These are phyloP conservation scores for Apogon hyalosoma DNA, from an alignment of 2,797 vertebrate genomes.

Conservation along the genomic window DNA sequence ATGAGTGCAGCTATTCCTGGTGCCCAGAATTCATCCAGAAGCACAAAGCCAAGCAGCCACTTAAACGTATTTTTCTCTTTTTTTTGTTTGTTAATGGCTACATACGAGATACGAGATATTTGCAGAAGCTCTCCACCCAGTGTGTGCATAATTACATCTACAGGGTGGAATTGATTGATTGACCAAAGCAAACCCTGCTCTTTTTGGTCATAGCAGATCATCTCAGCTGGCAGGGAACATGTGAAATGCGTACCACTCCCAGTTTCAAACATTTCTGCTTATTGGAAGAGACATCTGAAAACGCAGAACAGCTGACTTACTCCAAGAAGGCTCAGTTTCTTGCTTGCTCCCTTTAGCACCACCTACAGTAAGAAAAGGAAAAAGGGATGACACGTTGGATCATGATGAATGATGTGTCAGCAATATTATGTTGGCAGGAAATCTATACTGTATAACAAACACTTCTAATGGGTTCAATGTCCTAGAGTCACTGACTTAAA, in stretches of 20 bases:
- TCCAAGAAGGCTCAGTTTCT: constrained; percentile 87
- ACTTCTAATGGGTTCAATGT: constrained; percentile 19
- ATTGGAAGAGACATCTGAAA: background rate
- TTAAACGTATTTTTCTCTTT: constrained; percentile 2
- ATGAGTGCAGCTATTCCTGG: constrained; percentile 63
- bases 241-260: background rate
- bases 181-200: constrained; percentile 16
- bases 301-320: constrained; percentile 71
- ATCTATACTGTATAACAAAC: constrained; percentile 16
- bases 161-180: constrained; percentile 37
- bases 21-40: constrained; percentile 24
- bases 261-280: background rate
- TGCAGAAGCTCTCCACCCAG: constrained; percentile 34
- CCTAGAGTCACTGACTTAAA: constrained; percentile 16
- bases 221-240: constrained; percentile 22
- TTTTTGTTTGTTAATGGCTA: constrained; percentile 21
- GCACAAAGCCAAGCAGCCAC: constrained; percentile 18
- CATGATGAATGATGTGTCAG: constrained; percentile 43
- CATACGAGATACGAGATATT: constrained; percentile 38
- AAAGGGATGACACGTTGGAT: constrained; percentile 12
- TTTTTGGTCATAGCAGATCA: constrained; percentile 20
- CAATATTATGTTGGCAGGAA: constrained; percentile 23
- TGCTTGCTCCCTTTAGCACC: constrained; percentile 87
- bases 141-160: constrained; percentile 38
- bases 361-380: constrained; percentile 71